These are phyloP conservation scores for Rynchops niger DNA, from an alignment of 2,113 vertebrate genomes.

Conservation along the genomic window DNA sequence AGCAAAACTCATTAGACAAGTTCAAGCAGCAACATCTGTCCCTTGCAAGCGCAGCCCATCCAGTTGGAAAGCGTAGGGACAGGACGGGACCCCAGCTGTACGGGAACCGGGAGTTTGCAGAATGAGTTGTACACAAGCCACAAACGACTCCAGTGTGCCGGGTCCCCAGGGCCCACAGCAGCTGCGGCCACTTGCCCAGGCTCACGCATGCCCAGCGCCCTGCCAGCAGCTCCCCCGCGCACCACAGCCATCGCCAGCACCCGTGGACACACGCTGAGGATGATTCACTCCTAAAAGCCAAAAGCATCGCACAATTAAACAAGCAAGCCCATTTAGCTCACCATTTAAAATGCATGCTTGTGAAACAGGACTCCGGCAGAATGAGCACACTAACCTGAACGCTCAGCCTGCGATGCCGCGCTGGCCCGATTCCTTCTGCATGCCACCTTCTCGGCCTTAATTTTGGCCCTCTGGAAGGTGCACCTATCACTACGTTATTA, in stretches of 20 bases:
- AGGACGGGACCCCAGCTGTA: background rate
- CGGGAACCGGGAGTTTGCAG: background rate
- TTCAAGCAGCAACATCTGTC: background rate
- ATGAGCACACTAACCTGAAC: background rate
- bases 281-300: slow-evolving; percentile 33
- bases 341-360: slow-evolving; percentile 23
- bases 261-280: background rate
- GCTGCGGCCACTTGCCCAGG: background rate
- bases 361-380: slow-evolving; percentile 11
- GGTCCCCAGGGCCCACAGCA: background rate
- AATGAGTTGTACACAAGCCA: background rate
- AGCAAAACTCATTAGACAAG: background rate
- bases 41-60: background rate
- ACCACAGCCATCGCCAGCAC: background rate
- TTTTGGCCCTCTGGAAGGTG: background rate
- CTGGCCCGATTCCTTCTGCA: background rate
- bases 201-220: background rate
- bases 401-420: background rate
- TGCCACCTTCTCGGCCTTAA: background rate
- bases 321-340: slow-evolving; percentile 1
- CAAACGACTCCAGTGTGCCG: background rate
- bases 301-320: slow-evolving; percentile 34
- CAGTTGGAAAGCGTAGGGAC: background rate
- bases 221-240: background rate
- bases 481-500: background rate